phyloP scores from a whole-genome alignment of 2,113 vertebrate genomes.

The Calypte anna region DNA sequence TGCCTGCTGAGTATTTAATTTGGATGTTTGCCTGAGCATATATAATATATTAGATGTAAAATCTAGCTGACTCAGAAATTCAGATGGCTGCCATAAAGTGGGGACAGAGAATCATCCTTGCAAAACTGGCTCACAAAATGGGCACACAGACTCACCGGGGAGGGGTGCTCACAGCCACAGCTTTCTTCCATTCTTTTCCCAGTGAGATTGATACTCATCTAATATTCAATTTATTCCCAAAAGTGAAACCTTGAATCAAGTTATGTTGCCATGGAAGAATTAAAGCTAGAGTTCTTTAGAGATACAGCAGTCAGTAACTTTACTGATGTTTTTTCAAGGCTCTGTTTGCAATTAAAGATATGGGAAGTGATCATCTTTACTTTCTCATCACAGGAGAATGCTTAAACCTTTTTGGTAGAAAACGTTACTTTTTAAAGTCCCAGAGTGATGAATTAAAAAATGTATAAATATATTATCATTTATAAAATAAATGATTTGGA shows the following conservation, averaged over 20 bases:
- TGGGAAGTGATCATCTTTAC: neutral
- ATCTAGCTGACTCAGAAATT: neutral
- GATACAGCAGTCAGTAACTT: neutral
- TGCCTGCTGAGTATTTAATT: constrained; percentile 26
- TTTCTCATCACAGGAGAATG: neutral
- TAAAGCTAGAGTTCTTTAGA: neutral
- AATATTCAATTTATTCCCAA: neutral
- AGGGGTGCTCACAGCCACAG: neutral
- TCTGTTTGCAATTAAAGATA: constrained; percentile 24
- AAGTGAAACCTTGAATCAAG: neutral
- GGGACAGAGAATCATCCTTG: neutral
- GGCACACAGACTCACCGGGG: fast-evolving
- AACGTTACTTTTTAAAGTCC: neutral
- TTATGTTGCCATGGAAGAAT: neutral
- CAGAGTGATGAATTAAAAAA: neutral
- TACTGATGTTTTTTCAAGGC: neutral
- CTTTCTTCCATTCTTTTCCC: neutral
- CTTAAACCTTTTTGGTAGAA: neutral
- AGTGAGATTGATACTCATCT: neutral
- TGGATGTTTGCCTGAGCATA: neutral
- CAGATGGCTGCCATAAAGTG: neutral
- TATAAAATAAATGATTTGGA: neutral
- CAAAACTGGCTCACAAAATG: neutral
- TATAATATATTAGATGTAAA: neutral
- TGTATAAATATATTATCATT: neutral